phyloP scores from a whole-genome alignment of 2,113 vertebrate species.

The Apus apus region DNA sequence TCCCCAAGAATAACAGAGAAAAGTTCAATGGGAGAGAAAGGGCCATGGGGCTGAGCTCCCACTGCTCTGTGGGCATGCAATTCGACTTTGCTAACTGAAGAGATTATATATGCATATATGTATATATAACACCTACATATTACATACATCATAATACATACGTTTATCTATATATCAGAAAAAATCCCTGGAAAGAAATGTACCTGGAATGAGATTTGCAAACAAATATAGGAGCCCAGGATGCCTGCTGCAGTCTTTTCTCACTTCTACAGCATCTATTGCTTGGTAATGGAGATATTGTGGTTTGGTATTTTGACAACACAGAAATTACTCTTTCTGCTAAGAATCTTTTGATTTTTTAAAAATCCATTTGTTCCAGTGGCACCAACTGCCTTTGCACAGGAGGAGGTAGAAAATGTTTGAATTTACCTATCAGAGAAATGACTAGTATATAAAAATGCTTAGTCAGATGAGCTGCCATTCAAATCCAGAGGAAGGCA shows the following conservation, averaged over 20 bases:
- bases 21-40: slow-evolving; percentile 16
- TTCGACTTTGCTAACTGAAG: neutral
- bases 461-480: neutral
- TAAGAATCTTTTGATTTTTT: neutral
- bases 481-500: neutral
- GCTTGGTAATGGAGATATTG: rapidly evolving
- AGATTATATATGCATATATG: neutral
- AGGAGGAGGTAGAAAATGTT: neutral
- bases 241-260: neutral
- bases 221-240: rapidly evolving
- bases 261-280: neutral
- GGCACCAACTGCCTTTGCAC: neutral
- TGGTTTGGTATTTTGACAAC: neutral
- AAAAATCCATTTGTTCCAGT: neutral
- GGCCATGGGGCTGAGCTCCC: neutral
- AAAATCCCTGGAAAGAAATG: neutral
- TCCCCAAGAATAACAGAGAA: slow-evolving; percentile 56
- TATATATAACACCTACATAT: too few species aligned
- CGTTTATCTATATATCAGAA: neutral
- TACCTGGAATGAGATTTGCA: neutral
- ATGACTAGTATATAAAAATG: neutral
- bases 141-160: neutral
- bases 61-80: neutral
- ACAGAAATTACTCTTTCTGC: neutral
- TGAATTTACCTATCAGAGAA: neutral